Percentiles rank a stretch among this genome's conserved stretches.
These are phyloP conservation scores for Heliconius eleuchia DNA, from an alignment of 1,140 invertebrate species.

Conservation along the genomic window DNA sequence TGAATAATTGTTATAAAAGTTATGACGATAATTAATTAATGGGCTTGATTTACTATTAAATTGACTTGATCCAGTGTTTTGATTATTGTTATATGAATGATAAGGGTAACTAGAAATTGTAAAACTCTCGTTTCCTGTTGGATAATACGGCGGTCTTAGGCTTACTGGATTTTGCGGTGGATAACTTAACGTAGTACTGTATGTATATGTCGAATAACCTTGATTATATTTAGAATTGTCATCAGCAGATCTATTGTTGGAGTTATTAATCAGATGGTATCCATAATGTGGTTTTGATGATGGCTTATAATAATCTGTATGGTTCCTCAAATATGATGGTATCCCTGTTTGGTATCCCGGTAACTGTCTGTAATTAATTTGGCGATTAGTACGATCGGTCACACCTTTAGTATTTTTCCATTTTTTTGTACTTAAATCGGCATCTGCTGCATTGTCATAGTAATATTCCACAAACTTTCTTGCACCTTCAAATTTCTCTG, in stretches of 20 bases:
- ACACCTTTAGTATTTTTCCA: not conserved
- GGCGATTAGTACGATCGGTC: not conserved
- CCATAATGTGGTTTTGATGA: not conserved
- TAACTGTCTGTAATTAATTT: not conserved
- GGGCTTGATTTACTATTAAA: no score
- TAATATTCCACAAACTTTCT: not conserved
- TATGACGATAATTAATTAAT: no score
- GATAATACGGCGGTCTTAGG: conserved; percentile 25
- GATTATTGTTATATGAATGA: not conserved
- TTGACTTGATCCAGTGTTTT: not conserved
- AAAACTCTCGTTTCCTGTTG: conserved; percentile 12
- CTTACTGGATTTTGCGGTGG: conserved; percentile 18
- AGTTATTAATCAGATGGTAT: not conserved
- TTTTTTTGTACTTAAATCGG: not conserved
- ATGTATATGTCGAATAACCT: conserved; percentile 7
- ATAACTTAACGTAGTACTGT: conserved; percentile 15
- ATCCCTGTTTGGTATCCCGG: not conserved
- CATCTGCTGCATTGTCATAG: not conserved
- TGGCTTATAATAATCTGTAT: not conserved
- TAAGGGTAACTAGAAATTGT: not conserved
- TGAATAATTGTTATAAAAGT: not conserved
- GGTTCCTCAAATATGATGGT: not conserved
- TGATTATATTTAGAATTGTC: conserved; percentile 4
- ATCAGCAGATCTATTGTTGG: not conserved
- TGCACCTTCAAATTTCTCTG: not conserved